Evolutionary conservation across 2,113 vertebrate genomes (phyloP).

Genomic region (Pagrus major): DNA sequence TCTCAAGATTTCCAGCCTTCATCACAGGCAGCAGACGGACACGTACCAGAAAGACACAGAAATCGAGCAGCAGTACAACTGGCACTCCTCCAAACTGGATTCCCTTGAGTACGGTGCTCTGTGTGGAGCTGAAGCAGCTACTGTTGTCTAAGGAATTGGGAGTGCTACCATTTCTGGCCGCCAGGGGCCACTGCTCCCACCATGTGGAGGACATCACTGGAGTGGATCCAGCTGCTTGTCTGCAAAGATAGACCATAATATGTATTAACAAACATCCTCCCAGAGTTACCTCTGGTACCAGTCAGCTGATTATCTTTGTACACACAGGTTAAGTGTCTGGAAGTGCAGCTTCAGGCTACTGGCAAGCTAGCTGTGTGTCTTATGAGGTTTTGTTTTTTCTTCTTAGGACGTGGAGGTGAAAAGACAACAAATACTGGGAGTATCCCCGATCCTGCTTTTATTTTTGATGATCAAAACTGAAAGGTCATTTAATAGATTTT

Average conservation of each 20-base stretch:
- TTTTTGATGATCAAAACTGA: too few relatives aligned
- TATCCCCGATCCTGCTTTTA: too few relatives aligned
- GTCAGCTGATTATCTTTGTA: too few relatives aligned
- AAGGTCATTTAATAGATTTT: too few relatives aligned
- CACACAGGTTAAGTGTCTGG: too few relatives aligned
- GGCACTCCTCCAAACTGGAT: conserved; percentile 93
- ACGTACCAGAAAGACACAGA: conserved; percentile 87
- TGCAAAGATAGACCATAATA: conserved; percentile 26
- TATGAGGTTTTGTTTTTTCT: too few relatives aligned
- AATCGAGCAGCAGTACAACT: conserved; percentile 90
- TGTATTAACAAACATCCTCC: neutral
- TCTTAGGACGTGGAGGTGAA: too few relatives aligned
- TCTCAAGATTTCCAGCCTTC: neutral
- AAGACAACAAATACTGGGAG: too few relatives aligned
- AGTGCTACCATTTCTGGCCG: conserved; percentile 27
- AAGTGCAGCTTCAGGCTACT: too few relatives aligned
- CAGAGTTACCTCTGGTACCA: too few relatives aligned
- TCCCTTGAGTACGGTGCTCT: conserved; percentile 89
- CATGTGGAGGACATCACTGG: conserved; percentile 66
- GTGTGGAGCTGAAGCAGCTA: conserved; percentile 87
- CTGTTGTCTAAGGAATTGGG: conserved; percentile 57
- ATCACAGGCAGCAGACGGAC: neutral
- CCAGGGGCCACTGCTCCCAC: conserved; percentile 52
- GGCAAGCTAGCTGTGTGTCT: too few relatives aligned
- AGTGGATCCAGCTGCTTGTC: conserved; percentile 11